Evolutionary conservation across 2,888 invertebrate species (phyloP).

Genomic region (Pollenia amentaria): DNA sequence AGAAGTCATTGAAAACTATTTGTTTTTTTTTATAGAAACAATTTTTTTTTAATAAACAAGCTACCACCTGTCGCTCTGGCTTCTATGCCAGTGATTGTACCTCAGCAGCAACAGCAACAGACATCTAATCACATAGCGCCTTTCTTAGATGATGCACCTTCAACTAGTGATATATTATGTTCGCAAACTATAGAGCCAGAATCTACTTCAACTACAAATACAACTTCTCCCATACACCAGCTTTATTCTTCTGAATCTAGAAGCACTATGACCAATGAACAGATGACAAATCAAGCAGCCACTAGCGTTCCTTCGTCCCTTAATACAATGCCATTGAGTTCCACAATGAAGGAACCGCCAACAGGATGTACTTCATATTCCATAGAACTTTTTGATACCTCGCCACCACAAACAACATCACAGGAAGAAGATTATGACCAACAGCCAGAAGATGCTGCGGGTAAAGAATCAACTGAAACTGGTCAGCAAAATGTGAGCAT

Average conservation of each 20-base stretch:
- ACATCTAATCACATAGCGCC: not conserved
- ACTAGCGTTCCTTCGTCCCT: constrained; percentile 70
- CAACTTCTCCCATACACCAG: constrained; percentile 37
- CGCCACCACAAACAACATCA: constrained; percentile 74
- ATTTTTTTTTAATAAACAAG: constrained; percentile 70
- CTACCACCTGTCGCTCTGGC: constrained; percentile 55
- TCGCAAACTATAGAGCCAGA: constrained; percentile 55
- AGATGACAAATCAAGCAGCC: constrained; percentile 39
- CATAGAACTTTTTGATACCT: constrained; percentile 82
- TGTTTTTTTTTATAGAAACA: constrained; percentile 22
- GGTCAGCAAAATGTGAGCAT: constrained; percentile 63
- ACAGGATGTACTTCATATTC: constrained; percentile 78
- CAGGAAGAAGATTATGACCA: constrained; percentile 68
- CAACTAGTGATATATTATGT: constrained; percentile 43
- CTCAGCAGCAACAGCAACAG: constrained; percentile 75
- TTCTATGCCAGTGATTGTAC: constrained; percentile 79
- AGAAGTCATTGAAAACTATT: constrained; percentile 36
- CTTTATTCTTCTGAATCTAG: not conserved
- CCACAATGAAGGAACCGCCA: constrained; percentile 31
- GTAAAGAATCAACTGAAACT: constrained; percentile 10
- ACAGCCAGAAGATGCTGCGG: constrained; percentile 25
- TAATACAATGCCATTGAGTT: constrained; percentile 42
- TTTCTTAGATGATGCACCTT: constrained; percentile 16
- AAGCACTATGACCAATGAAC: constrained; percentile 46
- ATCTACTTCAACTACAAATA: constrained; percentile 34